A percentile compares a stretch with the other conserved stretches of the same genome.
Evolutionary conservation across 1,140 invertebrate species (phyloP).

Genomic region (Drosophila gunungcola): DNA sequence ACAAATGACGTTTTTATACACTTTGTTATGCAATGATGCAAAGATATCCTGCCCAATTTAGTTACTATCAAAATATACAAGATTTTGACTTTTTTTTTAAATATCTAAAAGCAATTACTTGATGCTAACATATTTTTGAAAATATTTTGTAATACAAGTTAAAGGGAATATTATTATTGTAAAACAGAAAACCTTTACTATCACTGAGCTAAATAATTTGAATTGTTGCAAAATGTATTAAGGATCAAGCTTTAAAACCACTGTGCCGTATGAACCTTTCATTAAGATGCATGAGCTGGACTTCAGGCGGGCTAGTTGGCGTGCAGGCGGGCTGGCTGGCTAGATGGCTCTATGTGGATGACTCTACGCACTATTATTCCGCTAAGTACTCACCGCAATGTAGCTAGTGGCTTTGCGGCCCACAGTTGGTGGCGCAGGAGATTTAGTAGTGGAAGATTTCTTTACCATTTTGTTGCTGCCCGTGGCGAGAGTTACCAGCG

Average conservation of each 20-base stretch:
- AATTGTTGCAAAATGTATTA: too few relatives aligned
- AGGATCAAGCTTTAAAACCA: not conserved
- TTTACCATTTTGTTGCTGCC: slow-evolving; percentile 75
- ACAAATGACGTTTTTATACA: slow-evolving; percentile 41
- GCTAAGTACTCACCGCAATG: slow-evolving; percentile 86
- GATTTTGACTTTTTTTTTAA: too few relatives aligned
- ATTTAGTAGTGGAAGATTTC: slow-evolving; percentile 81
- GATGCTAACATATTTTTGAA: too few relatives aligned
- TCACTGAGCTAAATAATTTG: too few relatives aligned
- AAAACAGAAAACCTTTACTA: too few relatives aligned
- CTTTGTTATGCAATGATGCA: slow-evolving; percentile 16
- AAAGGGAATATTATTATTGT: too few relatives aligned
- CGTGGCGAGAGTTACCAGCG: slow-evolving; percentile 47
- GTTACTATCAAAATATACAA: not conserved
- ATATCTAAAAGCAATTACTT: too few relatives aligned
- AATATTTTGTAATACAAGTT: too few relatives aligned
- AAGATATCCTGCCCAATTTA: not conserved
- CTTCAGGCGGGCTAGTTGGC: slow-evolving; percentile 33
- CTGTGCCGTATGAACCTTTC: slow-evolving; percentile 6
- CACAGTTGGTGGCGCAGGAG: slow-evolving; percentile 86
- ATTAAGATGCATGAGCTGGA: slow-evolving; percentile 19
- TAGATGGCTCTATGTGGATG: slow-evolving; percentile 33
- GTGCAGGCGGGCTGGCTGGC: slow-evolving; percentile 10
- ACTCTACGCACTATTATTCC: slow-evolving; percentile 79
- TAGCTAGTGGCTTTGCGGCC: slow-evolving; percentile 87